Evolutionary conservation across 23 tunicate species (phyloP).

Genomic region (Ascidia mentula): DNA sequence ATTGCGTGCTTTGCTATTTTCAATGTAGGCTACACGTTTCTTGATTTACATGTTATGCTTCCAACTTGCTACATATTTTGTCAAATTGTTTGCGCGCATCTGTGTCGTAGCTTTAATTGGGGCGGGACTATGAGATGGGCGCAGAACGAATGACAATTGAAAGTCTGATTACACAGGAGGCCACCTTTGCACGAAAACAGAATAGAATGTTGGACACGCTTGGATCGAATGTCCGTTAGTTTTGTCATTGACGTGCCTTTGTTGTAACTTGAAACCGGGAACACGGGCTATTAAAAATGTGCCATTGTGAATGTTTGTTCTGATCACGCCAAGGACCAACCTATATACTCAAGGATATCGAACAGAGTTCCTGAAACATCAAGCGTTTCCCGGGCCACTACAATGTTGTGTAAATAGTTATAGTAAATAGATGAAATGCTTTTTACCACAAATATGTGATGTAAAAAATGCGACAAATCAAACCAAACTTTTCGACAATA

Average conservation of each 20-base stretch:
- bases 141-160: slow-evolving; percentile 1
- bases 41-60: no score
- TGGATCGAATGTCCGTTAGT: background rate
- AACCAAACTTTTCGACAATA: no score
- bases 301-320: slow-evolving; percentile 4
- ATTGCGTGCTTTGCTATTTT: no score
- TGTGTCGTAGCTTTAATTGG: slow-evolving; percentile 2
- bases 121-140: background rate
- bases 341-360: no score
- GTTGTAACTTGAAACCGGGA: background rate
- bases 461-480: no score
- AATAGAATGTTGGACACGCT: background rate
- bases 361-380: no score
- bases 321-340: background rate
- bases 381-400: no score
- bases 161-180: slow-evolving; percentile 4
- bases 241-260: slow-evolving; percentile 1
- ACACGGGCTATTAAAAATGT: slow-evolving; percentile 7
- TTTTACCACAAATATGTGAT: no score
- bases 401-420: no score
- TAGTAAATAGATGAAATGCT: no score
- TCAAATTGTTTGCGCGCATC: background rate
- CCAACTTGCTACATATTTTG: no score
- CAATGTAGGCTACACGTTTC: no score
- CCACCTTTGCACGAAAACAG: background rate